Base-by-base conservation (phyloP, 1,140 invertebrate species). In the Rhynchophorus ferrugineus region DNA sequence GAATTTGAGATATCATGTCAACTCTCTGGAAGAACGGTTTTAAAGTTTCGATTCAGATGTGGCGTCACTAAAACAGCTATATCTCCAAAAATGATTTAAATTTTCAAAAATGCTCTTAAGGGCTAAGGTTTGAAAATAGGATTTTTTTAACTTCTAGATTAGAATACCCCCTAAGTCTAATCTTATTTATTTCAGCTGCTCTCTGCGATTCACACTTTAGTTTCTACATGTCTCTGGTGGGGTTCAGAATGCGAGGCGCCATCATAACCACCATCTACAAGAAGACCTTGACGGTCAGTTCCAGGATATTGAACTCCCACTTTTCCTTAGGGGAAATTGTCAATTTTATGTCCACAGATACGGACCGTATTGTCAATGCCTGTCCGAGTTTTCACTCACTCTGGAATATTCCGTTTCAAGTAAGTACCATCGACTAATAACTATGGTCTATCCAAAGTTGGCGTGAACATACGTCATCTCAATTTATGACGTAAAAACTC, bases 341-440 rank as follows among this genome's bases (percentile, higher is more conserved):
- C 0, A 99, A 98, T 73, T 91, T 94, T 60, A 95, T 98, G 85
- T 96, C 91, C 21, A 95, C 91, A 1, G 96, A 99, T 70, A 86
- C 86, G 0, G 92, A 96, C 64, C 78, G 95, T 60, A 91, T 99
- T 57, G 85, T 95, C 0, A 98, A 97, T 71, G 90, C 94, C 33
- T 95, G 91, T 73, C 84, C 89, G 0, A 95, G 90, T 72, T 95
- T 99, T 70, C 95, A 98, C 75, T 83, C 89, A 11, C 78, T 97
- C 57, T 98, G 96, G 95, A 95, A 91, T 70, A 85, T 98, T 64
- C 95, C 95, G 17, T 78, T 98, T 64, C 89, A 94, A 76, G 87
- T 87, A 69, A 68, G 41, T 18, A 42, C 17, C 3, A 17, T 17
- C 16, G n/a, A 13, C 3, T 36, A 36, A n/a, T 13, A 11, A 7